These are phyloP conservation scores for Cacatua alba DNA, from an alignment of 2,113 vertebrate species.

Conservation along the genomic window DNA sequence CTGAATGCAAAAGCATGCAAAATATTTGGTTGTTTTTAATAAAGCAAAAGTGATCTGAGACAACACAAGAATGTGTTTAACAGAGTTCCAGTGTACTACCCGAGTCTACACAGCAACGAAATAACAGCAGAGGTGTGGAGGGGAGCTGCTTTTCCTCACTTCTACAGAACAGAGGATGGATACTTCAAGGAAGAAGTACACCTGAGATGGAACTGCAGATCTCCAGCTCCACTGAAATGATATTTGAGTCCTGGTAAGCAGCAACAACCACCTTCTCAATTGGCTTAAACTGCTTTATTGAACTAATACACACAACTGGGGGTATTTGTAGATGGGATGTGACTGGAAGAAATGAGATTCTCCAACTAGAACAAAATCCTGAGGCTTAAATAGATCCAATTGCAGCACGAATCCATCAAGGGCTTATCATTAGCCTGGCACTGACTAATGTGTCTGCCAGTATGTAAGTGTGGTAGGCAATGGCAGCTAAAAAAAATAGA, in stretches of 20 bases:
- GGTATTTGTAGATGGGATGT: not conserved
- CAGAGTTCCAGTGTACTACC: not conserved
- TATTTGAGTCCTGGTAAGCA: not conserved
- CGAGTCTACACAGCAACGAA: not conserved
- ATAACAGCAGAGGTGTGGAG: not conserved
- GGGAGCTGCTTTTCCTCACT: not conserved
- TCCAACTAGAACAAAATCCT: not conserved
- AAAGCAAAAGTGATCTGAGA: not conserved
- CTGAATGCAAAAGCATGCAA: not conserved
- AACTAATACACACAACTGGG: not conserved
- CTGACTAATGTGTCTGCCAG: not conserved
- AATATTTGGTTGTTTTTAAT: not conserved
- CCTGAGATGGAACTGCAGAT: not conserved
- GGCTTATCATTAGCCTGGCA: not conserved
- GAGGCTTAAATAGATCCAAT: not conserved
- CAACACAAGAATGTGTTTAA: not conserved
- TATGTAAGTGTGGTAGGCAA: not conserved
- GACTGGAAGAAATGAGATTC: constrained; percentile 12
- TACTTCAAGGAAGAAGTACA: not conserved
- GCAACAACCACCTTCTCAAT: not conserved
- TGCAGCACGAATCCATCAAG: not conserved
- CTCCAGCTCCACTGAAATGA: not conserved
- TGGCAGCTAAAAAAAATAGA: not conserved
- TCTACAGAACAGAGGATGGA: not conserved
- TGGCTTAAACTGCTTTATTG: not conserved